phyloP scores from a whole-genome alignment of 2,888 invertebrate species.

The Plagodis dolabraria region DNA sequence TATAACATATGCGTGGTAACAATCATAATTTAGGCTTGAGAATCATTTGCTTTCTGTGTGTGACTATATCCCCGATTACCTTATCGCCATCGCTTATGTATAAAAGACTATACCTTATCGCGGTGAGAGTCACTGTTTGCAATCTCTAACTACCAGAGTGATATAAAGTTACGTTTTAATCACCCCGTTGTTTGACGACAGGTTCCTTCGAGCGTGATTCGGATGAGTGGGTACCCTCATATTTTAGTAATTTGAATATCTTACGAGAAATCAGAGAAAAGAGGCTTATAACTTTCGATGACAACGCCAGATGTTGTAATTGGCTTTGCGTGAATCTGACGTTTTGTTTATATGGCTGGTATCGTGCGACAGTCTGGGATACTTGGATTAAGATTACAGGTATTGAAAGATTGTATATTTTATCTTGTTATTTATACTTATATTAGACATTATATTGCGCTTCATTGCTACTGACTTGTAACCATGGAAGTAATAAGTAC shows the following conservation, averaged over 20 bases:
- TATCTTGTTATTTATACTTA: too few relatives aligned
- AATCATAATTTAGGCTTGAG: too few relatives aligned
- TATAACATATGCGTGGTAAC: too few relatives aligned
- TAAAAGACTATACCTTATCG: conserved; percentile 10
- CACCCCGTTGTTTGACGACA: conserved; percentile 51
- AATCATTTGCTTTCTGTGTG: neutral
- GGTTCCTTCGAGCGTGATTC: conserved; percentile 37
- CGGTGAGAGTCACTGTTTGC: conserved; percentile 48
- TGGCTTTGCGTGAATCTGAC: conserved; percentile 5
- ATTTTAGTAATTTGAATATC: conserved; percentile 21
- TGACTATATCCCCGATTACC: neutral
- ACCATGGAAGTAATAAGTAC: too few relatives aligned
- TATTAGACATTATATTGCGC: too few relatives aligned
- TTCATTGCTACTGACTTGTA: too few relatives aligned
- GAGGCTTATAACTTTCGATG: conserved; percentile 20
- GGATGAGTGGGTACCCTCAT: conserved; percentile 17
- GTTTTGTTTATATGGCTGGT: neutral
- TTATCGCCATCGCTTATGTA: conserved; percentile 35
- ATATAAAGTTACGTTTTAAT: conserved; percentile 65
- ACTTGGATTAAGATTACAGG: neutral
- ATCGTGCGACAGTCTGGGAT: neutral
- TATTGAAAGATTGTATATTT: too few relatives aligned
- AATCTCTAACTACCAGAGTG: conserved; percentile 44
- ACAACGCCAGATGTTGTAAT: conserved; percentile 11
- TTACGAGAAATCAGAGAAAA: neutral